A percentile compares a stretch with the other conserved stretches of the same genome.
Conservation (phyloP, 2,113 vertebrate genomes). For the Oxygymnocypris stewartii region DNA sequence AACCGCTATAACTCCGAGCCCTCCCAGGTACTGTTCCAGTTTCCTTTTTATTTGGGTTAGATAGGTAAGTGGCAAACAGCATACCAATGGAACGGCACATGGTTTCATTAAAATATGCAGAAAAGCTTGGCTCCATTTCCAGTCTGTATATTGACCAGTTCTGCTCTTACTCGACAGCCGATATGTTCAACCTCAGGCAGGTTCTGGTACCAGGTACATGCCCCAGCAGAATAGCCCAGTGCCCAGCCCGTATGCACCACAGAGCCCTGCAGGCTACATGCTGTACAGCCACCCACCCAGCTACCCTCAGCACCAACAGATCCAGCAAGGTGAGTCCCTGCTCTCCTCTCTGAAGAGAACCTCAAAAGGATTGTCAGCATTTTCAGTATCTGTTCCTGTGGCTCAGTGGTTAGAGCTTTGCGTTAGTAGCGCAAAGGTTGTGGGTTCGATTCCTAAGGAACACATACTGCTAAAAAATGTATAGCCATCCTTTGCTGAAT, state of each 20-base stretch:
- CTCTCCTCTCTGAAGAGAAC: not conserved
- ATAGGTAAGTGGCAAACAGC: not conserved
- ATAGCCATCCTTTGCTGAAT: not conserved
- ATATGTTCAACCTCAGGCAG: conserved; percentile 91
- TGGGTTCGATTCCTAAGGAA: too few species aligned
- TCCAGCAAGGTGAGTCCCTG: conserved; percentile 86
- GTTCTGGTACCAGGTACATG: conserved; percentile 88
- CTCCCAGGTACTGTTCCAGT: conserved; percentile 85
- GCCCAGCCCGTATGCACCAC: conserved; percentile 96
- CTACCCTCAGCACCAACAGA: conserved; percentile 91
- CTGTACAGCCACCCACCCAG: conserved; percentile 91
- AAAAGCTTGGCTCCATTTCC: not conserved
- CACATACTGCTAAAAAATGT: too few species aligned
- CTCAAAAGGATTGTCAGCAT: conserved; percentile 15
- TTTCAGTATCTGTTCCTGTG: not conserved
- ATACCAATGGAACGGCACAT: not conserved
- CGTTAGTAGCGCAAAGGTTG: too few species aligned
- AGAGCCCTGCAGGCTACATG: conserved; percentile 95
- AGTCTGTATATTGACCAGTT: not conserved
- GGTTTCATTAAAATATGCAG: not conserved
- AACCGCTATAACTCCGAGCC: conserved; percentile 93
- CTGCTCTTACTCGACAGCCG: conserved; percentile 75
- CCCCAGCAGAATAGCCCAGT: conserved; percentile 96
- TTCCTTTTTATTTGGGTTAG: conserved; percentile 5
- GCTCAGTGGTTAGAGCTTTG: too few species aligned